Evolutionary conservation across 1,140 invertebrate species (phyloP).

Genomic region (Cylas formicarius): DNA sequence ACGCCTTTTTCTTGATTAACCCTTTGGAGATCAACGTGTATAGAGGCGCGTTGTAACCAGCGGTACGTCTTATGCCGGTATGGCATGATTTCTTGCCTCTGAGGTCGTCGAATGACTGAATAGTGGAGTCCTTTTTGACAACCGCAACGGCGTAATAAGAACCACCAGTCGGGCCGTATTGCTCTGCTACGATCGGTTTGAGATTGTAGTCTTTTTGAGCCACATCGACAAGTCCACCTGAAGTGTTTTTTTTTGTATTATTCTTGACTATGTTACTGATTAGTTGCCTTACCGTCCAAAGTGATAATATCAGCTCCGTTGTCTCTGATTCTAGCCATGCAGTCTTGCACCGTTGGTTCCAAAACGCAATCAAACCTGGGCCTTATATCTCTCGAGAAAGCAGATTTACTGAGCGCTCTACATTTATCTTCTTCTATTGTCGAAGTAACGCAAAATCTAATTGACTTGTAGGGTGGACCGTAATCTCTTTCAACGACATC

Average conservation of each 20-base stretch:
- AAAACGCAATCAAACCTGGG: slow-evolving; percentile 61
- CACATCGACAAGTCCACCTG: slow-evolving; percentile 47
- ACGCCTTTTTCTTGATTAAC: slow-evolving; percentile 41
- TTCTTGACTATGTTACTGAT: neutral
- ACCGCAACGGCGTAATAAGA: slow-evolving; percentile 49
- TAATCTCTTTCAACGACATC: slow-evolving; percentile 68
- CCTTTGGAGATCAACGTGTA: slow-evolving; percentile 42
- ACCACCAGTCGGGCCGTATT: slow-evolving; percentile 44
- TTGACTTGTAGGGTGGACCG: slow-evolving; percentile 46
- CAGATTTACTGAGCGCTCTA: slow-evolving; percentile 53
- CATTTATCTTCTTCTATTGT: slow-evolving; percentile 60
- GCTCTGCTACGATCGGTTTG: slow-evolving; percentile 47
- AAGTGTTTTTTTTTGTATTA: slow-evolving; percentile 1
- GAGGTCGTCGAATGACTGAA: slow-evolving; percentile 41
- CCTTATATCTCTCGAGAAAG: slow-evolving; percentile 64
- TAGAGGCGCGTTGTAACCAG: slow-evolving; percentile 51
- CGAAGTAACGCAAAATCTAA: slow-evolving; percentile 58
- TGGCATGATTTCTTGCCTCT: slow-evolving; percentile 53
- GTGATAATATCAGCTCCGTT: slow-evolving; percentile 57
- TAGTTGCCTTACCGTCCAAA: slow-evolving; percentile 45
- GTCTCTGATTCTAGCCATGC: slow-evolving; percentile 58
- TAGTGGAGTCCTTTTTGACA: slow-evolving; percentile 44
- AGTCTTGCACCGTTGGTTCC: slow-evolving; percentile 49
- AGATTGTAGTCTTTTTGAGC: slow-evolving; percentile 48
- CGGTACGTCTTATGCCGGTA: slow-evolving; percentile 39